These are phyloP conservation scores for Drosophila affinis DNA, from an alignment of 2,888 invertebrate genomes.

Conservation along the genomic window DNA sequence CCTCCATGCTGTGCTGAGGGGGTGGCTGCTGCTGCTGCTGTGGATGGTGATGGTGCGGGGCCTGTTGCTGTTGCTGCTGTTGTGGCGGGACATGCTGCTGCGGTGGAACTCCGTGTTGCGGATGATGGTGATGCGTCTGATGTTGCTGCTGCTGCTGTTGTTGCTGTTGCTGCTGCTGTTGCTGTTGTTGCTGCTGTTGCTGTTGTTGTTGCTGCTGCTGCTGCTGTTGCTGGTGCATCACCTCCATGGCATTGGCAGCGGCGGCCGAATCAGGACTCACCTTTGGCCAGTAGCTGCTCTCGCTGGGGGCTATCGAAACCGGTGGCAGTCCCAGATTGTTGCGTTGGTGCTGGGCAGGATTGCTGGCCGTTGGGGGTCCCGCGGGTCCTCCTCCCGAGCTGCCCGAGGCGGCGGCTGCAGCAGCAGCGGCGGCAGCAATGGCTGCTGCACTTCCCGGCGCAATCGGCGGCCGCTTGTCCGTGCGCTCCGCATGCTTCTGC, in stretches of 20 bases:
- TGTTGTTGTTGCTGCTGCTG: slow-evolving; percentile 86
- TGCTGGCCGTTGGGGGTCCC: slow-evolving; percentile 31
- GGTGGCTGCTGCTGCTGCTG: slow-evolving; percentile 85
- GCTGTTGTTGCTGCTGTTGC: slow-evolving; percentile 86
- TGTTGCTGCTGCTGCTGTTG: slow-evolving; percentile 84
- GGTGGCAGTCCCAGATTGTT: slow-evolving; percentile 77
- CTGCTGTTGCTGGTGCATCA: slow-evolving; percentile 87
- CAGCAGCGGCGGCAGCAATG: slow-evolving; percentile 63
- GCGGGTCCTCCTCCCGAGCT: slow-evolving; percentile 10
- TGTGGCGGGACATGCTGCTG: slow-evolving; percentile 84
- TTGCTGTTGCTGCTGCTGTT: slow-evolving; percentile 85
- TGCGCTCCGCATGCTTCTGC: slow-evolving; percentile 98
- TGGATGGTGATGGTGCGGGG: slow-evolving; percentile 84
- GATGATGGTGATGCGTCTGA: slow-evolving; percentile 85
- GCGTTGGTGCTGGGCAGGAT: slow-evolving; percentile 71
- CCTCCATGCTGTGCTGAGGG: slow-evolving; percentile 87
- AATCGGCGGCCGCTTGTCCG: slow-evolving; percentile 94
- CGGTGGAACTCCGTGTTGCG: slow-evolving; percentile 86
- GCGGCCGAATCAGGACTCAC: slow-evolving; percentile 91
- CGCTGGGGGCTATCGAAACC: slow-evolving; percentile 81
- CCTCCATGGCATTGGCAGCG: slow-evolving; percentile 85
- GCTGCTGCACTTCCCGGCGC: slow-evolving; percentile 85
- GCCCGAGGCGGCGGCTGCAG: slow-evolving; percentile 49
- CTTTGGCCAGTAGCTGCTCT: slow-evolving; percentile 92
- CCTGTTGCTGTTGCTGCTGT: slow-evolving; percentile 83